Conservation (phyloP, 2,888 invertebrate species). For the Caenorhabditis macrosperma region DNA sequence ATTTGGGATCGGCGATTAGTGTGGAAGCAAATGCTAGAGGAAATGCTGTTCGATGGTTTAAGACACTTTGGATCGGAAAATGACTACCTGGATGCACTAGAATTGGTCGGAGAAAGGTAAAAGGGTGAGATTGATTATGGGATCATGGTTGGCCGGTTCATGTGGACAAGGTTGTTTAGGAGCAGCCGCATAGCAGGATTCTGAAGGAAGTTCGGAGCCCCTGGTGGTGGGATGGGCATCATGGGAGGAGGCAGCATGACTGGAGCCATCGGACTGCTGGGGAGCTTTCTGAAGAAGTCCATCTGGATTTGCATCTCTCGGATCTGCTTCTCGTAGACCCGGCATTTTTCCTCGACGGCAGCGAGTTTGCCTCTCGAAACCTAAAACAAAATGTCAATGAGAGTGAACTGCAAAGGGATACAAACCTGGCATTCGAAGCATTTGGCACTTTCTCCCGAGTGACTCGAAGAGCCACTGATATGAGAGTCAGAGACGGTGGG, state of each 20-base stretch:
- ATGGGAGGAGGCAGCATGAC: constrained; percentile 52
- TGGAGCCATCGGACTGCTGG: constrained; percentile 22
- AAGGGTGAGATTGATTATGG: constrained; percentile 1
- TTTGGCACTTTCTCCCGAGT: constrained; percentile 62
- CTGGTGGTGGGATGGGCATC: constrained; percentile 44
- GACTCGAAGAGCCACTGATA: constrained; percentile 71
- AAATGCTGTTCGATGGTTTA: constrained; percentile 6
- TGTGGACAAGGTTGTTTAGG: constrained; percentile 58
- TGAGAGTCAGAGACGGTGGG: constrained; percentile 77
- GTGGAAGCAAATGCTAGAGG: background rate
- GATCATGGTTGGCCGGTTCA: constrained; percentile 43
- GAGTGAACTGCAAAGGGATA: background rate
- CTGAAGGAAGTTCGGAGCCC: constrained; percentile 50
- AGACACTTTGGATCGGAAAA: background rate
- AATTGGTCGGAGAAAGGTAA: constrained; percentile 13
- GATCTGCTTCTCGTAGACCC: constrained; percentile 63
- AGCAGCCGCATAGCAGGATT: constrained; percentile 63
- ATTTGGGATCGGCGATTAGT: constrained; percentile 8
- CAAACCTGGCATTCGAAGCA: constrained; percentile 72
- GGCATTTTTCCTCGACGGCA: constrained; percentile 56
- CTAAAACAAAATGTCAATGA: constrained; percentile 33
- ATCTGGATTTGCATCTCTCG: constrained; percentile 58
- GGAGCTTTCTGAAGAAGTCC: constrained; percentile 45
- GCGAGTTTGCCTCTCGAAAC: constrained; percentile 57
- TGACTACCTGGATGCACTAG: constrained; percentile 50